Conservation (phyloP, 2,113 vertebrate species). For the Calidris pygmaea region DNA sequence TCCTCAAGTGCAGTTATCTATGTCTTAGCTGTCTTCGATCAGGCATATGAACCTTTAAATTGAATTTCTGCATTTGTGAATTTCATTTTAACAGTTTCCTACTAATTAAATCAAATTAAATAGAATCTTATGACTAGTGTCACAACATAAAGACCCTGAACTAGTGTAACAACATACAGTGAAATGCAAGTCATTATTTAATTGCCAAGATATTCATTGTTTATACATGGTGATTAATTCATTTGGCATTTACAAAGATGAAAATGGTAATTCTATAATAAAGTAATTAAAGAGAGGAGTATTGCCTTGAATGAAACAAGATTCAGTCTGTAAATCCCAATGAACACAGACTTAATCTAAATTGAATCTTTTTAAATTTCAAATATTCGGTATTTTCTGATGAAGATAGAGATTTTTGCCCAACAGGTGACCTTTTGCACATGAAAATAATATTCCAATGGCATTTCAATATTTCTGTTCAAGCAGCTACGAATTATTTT, state of each 20-base stretch:
- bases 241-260: conserved; percentile 1
- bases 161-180: background rate
- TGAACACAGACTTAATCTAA: background rate
- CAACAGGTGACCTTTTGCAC: rapidly evolving
- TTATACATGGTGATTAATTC: conserved; percentile 10
- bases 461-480: background rate
- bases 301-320: background rate
- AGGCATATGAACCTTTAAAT: background rate
- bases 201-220: background rate
- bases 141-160: background rate
- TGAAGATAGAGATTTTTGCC: background rate
- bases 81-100: background rate
- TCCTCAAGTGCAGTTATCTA: background rate
- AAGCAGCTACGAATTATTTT: background rate
- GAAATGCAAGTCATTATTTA: conserved; percentile 13
- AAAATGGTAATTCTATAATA: conserved; percentile 1
- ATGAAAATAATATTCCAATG: background rate
- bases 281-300: background rate
- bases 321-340: background rate
- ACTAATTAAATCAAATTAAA: conserved; percentile 4
- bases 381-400: background rate
- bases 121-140: background rate
- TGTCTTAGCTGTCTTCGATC: background rate
- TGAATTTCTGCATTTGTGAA: background rate
- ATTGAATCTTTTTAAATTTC: background rate